Base-by-base conservation (phyloP, 2,113 vertebrate genomes). In the Pao palembangensis region DNA sequence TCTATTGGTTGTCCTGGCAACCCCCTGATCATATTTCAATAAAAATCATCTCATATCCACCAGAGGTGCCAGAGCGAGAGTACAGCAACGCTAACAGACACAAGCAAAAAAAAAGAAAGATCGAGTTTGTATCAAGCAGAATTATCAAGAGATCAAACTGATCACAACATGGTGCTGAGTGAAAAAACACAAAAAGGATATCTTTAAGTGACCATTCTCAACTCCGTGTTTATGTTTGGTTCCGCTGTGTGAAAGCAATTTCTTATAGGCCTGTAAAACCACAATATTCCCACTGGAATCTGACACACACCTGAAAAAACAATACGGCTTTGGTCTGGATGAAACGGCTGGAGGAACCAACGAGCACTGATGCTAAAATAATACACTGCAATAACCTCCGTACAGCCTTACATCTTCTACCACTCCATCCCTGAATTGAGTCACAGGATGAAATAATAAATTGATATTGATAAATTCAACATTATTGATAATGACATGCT, bases 1-100 rank as follows among this genome's bases (percentile, higher is more conserved):
- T 25, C 75, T 73, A 48, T 76, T 53, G 74, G 88, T 93, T 88
- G 89, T 80, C 92, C 88, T 90, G 84, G 89, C 90, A 94, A 95
- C 91, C 65, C 60, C 64, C 18, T 69, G 74, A 80, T 81, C 53
- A 2, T 84, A 79, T 80, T 92, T 86, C 75, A 79, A 72, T 70
- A 7, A 25, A 25, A 25, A 25, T 79, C 0, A 43, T 82, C 88
- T 61, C 44, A 77, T 80, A 49, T 58, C 58, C 57, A 79, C 62
- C 14, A 76, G 64, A 51, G 82, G 78, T 51, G 64, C 53, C 49
- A 53, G 49, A 38, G 59, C 46, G 54, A 62, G 52, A 21, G 61
- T 3, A 55, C 20, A 31, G 48, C 34, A 12, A 8, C 34, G 34
- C 34, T 38, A 38, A 38, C 11, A 38, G 2, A 11, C 8, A 8